Evolutionary conservation across 2,113 vertebrate genomes (phyloP).

Genomic region (Uria aalge): DNA sequence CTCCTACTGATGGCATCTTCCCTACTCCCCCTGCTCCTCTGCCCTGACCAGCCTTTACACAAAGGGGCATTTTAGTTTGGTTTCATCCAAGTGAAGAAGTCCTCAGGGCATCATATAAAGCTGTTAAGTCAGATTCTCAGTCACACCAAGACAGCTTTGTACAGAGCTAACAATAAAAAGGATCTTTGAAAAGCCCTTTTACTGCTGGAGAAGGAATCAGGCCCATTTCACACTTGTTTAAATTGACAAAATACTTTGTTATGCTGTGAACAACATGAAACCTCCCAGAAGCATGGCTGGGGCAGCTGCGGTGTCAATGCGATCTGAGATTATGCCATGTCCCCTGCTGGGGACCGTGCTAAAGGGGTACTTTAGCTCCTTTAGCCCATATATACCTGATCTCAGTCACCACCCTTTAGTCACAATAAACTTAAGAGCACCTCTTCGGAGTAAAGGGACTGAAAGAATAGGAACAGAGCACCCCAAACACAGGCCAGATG

Average conservation of each 20-base stretch:
- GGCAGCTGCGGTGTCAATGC: rapidly evolving
- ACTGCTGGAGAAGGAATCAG: not conserved
- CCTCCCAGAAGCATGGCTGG: not conserved
- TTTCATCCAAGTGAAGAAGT: not conserved
- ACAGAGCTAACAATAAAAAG: not conserved
- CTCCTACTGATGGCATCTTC: not conserved
- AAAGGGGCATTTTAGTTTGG: not conserved
- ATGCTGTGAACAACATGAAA: not conserved
- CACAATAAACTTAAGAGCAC: not conserved
- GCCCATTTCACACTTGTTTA: not conserved
- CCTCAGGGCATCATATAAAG: not conserved
- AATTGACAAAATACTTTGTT: not conserved
- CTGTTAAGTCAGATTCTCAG: not conserved
- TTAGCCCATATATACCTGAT: not conserved
- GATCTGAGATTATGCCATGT: not conserved
- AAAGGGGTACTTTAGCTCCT: not conserved
- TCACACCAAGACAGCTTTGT: not conserved
- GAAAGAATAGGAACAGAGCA: not conserved
- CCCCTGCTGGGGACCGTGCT: not conserved
- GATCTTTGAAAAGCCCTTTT: not conserved
- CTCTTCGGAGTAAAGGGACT: not conserved
- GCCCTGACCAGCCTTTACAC: not conserved
- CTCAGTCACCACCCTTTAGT: not conserved
- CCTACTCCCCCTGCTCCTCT: not conserved
- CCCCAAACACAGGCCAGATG: not conserved